Conservation (phyloP, 2,113 vertebrate genomes). For the Hiodon tergisus region DNA sequence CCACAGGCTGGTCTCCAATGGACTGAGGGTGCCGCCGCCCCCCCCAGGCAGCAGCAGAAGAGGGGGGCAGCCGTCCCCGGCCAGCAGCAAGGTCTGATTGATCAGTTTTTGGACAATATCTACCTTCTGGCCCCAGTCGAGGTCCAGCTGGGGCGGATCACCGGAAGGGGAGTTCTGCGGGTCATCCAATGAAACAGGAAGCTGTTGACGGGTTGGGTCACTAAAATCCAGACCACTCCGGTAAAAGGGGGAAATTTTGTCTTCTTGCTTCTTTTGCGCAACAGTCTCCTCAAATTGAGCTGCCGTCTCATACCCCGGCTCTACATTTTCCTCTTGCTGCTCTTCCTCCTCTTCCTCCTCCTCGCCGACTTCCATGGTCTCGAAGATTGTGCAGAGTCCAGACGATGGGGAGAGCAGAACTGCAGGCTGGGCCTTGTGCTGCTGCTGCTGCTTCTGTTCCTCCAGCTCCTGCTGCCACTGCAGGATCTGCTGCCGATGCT, state of each 20-base stretch:
- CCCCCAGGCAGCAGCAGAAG: conserved; percentile 58
- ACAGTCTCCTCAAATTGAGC: background rate
- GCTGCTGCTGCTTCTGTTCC: conserved; percentile 53
- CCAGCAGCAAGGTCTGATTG: conserved; percentile 73
- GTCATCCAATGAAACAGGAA: conserved; percentile 12
- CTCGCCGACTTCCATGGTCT: conserved; percentile 65
- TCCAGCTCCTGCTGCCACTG: conserved; percentile 39
- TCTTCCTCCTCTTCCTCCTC: conserved; percentile 53
- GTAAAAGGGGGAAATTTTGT: background rate
- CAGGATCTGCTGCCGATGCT: conserved; percentile 44
- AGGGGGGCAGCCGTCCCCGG: conserved; percentile 55
- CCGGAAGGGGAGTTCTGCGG: conserved; percentile 36
- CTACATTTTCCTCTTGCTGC: conserved; percentile 2
- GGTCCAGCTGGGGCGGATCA: conserved; percentile 49
- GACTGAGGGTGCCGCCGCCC: conserved; percentile 63
- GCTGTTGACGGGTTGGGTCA: background rate
- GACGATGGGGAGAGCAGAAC: conserved; percentile 54
- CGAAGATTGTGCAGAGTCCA: conserved; percentile 68
- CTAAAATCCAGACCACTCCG: conserved; percentile 15
- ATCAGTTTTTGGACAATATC: conserved; percentile 82
- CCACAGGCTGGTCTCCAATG: conserved; percentile 77
- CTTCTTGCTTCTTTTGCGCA: background rate
- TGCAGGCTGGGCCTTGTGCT: conserved; percentile 44
- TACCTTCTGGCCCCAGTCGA: conserved; percentile 66
- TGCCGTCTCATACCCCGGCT: background rate